Evolutionary conservation across 2,888 invertebrate genomes (phyloP).

Genomic region (Cantharis nigra): DNA sequence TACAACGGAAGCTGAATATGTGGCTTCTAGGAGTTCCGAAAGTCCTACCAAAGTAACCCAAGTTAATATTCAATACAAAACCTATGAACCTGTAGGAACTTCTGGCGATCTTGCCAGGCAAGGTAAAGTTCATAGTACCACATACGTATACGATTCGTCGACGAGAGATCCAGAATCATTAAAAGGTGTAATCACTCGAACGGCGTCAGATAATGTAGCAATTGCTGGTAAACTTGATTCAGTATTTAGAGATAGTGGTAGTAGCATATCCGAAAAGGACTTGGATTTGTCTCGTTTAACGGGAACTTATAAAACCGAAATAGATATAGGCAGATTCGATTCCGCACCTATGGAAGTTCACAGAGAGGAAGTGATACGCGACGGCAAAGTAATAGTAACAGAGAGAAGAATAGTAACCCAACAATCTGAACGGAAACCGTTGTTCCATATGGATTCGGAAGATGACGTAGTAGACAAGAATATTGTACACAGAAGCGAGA

Average conservation of each 20-base stretch:
- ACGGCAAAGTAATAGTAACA: neutral
- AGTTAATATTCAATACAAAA: neutral
- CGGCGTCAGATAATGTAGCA: conserved; percentile 18
- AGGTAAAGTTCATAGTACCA: neutral
- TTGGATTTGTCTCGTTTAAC: conserved; percentile 22
- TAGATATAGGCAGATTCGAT: neutral
- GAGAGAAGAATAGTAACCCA: neutral
- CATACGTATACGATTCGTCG: neutral
- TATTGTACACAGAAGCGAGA: conserved; percentile 36
- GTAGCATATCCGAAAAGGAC: conserved; percentile 16
- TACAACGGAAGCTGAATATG: neutral
- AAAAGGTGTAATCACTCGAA: conserved; percentile 16
- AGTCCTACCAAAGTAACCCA: neutral
- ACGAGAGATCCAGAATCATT: neutral
- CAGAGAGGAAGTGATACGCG: neutral
- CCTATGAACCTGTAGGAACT: neutral
- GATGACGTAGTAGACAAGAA: conserved; percentile 42
- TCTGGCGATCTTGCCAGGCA: neutral
- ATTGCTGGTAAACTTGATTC: conserved; percentile 2
- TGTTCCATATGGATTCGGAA: conserved; percentile 57
- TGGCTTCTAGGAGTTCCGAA: too few relatives aligned
- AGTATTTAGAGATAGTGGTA: neutral
- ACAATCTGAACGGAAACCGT: conserved; percentile 45
- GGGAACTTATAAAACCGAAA: conserved; percentile 6
- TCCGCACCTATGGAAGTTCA: conserved; percentile 3